phyloP scores from a whole-genome alignment of 1,140 invertebrate species.

The Antheraea pernyi region DNA sequence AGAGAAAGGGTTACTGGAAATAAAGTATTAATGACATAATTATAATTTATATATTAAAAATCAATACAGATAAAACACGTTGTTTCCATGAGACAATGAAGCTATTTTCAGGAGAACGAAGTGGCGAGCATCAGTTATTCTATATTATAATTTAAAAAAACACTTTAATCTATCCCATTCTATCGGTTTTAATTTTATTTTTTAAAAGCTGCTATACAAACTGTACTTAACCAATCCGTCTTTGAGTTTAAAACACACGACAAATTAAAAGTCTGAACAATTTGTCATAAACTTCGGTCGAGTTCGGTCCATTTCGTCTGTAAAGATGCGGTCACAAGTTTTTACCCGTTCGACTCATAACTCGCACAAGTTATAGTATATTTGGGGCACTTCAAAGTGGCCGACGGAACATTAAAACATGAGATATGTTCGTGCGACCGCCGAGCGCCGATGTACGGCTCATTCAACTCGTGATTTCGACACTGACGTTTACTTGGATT shows the following conservation, averaged over 20 bases:
- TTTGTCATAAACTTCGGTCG: constrained; percentile 44
- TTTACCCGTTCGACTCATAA: constrained; percentile 56
- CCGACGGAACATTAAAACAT: constrained; percentile 67
- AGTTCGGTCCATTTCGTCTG: constrained; percentile 27
- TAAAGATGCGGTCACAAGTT: constrained; percentile 48
- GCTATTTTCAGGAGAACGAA: too few species aligned
- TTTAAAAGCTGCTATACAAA: too few species aligned
- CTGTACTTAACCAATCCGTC: too few species aligned
- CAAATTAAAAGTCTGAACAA: constrained; percentile 38
- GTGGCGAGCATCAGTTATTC: too few species aligned
- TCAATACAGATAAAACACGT: too few species aligned
- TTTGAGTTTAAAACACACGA: constrained; percentile 6
- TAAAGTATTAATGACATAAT: too few species aligned
- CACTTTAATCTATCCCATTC: too few species aligned
- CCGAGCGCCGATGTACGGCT: constrained; percentile 44
- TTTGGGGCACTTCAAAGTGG: constrained; percentile 71
- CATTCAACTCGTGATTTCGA: constrained; percentile 54
- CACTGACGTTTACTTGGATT: constrained; percentile 40
- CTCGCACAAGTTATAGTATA: constrained; percentile 67
- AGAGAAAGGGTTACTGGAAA: too few species aligned
- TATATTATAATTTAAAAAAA: too few species aligned
- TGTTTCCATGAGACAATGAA: too few species aligned
- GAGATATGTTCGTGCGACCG: constrained; percentile 62
- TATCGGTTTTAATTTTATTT: too few species aligned
- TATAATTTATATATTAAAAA: too few species aligned